Evolutionary conservation across 2,888 invertebrate genomes (phyloP), one percentile per base, ranked within the genome.

Genomic region (Sycophila texana): DNA sequence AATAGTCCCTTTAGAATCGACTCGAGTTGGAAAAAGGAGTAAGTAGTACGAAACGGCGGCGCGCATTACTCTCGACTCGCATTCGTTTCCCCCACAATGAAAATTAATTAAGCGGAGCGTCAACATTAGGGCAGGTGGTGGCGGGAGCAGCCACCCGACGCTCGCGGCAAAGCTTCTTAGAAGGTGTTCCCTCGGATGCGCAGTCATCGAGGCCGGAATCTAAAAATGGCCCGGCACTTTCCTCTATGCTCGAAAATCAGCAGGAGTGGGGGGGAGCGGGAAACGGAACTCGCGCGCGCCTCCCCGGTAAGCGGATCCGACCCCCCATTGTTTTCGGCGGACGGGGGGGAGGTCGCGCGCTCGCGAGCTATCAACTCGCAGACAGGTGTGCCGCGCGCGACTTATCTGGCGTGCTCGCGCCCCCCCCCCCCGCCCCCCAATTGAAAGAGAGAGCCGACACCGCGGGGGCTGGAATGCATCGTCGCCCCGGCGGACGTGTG

Each of bases 251-350:
- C 22, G 14, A 10, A 22, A 7, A 26, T 39, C 22, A 22, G n/a
- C n/a, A n/a, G n/a, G n/a, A n/a, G n/a, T n/a, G n/a, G n/a, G n/a
- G n/a, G 51, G 39, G 26, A 30, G 63, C 18, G 74, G 57, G 65
- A 65, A 39, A 47, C 18, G 26, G 47, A 74, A 47, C 55, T 26
- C 26, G 26, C 26, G 26, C 26, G 26, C 26, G 26, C 26, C 26
- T 55, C 65, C 65, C 20, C 26, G 65, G 65, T 74, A 74, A 74
- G 74, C 74, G 74, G 74, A 74, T 74, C 22, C 47, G 53, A 16
- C 39, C 26, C 39, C 14, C 7, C 51, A n/a, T 72, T 61, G n/a
- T 39, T 26, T 49, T 14, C 20, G 47, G 61, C n/a, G 47, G 20
- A 18, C 16, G 55, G 26, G 68, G 68, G 30, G 22, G 30, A 16